phyloP scores from a whole-genome alignment of 2,113 vertebrate genomes.

The Apeltes quadracus region DNA sequence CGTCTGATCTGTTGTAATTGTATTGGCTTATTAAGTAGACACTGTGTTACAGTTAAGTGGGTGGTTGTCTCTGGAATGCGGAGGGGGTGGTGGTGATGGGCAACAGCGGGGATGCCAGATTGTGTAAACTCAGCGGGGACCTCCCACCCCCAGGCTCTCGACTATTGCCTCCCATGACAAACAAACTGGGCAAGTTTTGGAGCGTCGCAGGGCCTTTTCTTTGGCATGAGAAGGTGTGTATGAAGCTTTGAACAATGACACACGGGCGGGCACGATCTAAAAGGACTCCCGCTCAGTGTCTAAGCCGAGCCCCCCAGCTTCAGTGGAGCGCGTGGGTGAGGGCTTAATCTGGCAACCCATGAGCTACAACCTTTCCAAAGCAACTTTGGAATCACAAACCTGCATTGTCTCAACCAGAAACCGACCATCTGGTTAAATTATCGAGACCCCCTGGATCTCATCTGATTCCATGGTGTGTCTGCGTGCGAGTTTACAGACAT shows the following conservation, averaged over 20 bases:
- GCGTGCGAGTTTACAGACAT: constrained; percentile 16
- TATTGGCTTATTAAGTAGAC: constrained; percentile 42
- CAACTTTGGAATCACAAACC: constrained; percentile 62
- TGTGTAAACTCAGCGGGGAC: constrained; percentile 77
- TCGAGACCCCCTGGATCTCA: constrained; percentile 47
- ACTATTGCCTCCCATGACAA: constrained; percentile 68
- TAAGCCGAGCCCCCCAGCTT: constrained; percentile 71
- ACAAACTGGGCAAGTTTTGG: constrained; percentile 53
- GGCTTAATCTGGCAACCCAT: constrained; percentile 77
- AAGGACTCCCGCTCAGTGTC: constrained; percentile 65
- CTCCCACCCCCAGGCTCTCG: constrained; percentile 75
- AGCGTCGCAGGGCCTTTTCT: constrained; percentile 43
- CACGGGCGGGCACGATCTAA: constrained; percentile 69
- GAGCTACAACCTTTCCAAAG: constrained; percentile 73
- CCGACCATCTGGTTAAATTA: constrained; percentile 64
- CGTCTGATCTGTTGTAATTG: constrained; percentile 37
- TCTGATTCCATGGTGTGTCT: constrained; percentile 28
- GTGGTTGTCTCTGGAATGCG: constrained; percentile 19
- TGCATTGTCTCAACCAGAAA: constrained; percentile 56
- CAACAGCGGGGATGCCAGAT: constrained; percentile 64
- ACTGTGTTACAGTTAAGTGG: constrained; percentile 40
- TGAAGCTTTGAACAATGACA: constrained; percentile 78
- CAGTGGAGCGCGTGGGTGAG: constrained; percentile 72
- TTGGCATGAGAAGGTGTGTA: constrained; percentile 65
- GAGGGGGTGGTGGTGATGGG: constrained; percentile 48